Conservation (phyloP, 2,797 vertebrate genomes). For the Pteropus rufus region DNA sequence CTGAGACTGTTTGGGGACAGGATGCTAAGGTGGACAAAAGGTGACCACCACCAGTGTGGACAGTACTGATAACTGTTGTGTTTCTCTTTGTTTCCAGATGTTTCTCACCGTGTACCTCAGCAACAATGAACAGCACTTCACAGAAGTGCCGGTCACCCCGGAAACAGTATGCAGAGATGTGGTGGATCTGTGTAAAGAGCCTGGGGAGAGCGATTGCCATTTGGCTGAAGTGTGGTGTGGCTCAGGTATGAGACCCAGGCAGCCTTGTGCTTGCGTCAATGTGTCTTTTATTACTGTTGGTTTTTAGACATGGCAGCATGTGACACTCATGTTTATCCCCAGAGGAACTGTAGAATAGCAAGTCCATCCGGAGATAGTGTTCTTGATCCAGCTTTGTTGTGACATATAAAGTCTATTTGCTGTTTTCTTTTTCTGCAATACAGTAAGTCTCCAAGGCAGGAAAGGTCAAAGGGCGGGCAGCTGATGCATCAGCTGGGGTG, state of each 20-base stretch:
- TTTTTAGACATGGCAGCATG: not conserved
- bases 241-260: slow-evolving; percentile 85
- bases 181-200: slow-evolving; percentile 96
- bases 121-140: slow-evolving; percentile 99
- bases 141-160: slow-evolving; percentile 96
- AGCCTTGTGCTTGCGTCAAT: accelerated
- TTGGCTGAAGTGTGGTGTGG: slow-evolving; percentile 96
- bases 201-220: slow-evolving; percentile 93
- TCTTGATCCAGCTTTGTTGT: not conserved
- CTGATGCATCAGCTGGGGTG: not conserved
- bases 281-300: accelerated
- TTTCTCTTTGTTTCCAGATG: slow-evolving; percentile 87
- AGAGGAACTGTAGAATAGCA: not conserved
- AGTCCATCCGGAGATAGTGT: not conserved
- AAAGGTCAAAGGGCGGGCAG: not conserved
- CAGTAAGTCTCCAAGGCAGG: not conserved
- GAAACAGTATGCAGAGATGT: slow-evolving; percentile 95
- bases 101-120: slow-evolving; percentile 99
- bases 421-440: not conserved
- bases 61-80: not conserved
- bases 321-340: accelerated
- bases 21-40: not conserved
- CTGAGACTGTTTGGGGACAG: not conserved
- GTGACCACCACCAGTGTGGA: accelerated
- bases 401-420: not conserved